These are phyloP conservation scores for Oreochromis spilurus DNA, from an alignment of 2,113 vertebrate species.

Conservation along the genomic window DNA sequence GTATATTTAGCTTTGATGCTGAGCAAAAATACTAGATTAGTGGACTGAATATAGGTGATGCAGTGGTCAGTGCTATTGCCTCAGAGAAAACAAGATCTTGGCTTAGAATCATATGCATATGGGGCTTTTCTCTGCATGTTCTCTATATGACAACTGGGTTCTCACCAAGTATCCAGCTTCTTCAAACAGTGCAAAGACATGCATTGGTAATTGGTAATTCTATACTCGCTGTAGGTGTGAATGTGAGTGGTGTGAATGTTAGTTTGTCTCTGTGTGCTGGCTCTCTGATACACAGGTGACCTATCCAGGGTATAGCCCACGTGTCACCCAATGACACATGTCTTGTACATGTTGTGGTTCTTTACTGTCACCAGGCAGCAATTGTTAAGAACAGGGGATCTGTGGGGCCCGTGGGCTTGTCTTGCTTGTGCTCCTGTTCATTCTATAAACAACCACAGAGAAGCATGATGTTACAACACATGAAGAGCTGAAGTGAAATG, in stretches of 20 bases:
- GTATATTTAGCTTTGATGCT: not conserved
- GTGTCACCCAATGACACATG: not conserved
- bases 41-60: not conserved
- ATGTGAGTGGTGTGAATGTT: not conserved
- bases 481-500: not conserved
- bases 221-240: not conserved
- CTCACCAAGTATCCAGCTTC: not conserved
- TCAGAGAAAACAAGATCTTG: not conserved
- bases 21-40: not conserved
- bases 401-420: not conserved
- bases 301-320: not conserved
- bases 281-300: not conserved
- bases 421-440: not conserved
- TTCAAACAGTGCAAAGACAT: not conserved
- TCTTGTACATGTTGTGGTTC: not conserved
- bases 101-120: not conserved
- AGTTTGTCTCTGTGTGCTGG: not conserved
- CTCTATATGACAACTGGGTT: not conserved
- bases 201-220: rapidly evolving
- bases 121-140: not conserved
- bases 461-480: not conserved
- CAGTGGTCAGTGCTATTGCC: not conserved
- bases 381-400: not conserved
- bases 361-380: not conserved
- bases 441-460: not conserved